A percentile compares a stretch with the other conserved stretches of the same genome.
Conservation (phyloP, 92 coral and sea anemone species). For the Epizoanthus ramosus region DNA sequence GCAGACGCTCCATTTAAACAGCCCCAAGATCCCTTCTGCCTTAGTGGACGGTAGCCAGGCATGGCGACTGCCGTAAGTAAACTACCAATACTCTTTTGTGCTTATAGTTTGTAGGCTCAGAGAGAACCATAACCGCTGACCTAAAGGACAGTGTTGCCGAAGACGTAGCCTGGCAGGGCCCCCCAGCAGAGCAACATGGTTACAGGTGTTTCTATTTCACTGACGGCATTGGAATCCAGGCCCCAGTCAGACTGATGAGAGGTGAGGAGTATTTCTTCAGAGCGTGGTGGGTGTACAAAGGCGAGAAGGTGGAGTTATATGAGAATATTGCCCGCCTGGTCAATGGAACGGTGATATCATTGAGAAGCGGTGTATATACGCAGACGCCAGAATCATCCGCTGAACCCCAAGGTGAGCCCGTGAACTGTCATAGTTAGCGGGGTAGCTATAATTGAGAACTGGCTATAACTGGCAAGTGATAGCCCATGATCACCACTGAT, state of each 20-base stretch:
- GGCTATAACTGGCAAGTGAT: neutral
- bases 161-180: constrained; percentile 36
- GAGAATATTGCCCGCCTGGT: constrained; percentile 31
- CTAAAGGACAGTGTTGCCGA: constrained; percentile 29
- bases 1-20: no score
- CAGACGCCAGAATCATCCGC: constrained; percentile 4
- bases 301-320: constrained; percentile 24
- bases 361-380: constrained; percentile 35
- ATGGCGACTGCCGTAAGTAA: neutral
- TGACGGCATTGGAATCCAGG: constrained; percentile 42
- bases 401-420: constrained; percentile 15
- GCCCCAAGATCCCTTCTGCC: no score
- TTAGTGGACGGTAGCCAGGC: no score
- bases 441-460: neutral
- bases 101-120: constrained; percentile 35
- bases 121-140: constrained; percentile 34
- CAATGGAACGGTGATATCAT: constrained; percentile 38
- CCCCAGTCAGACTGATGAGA: neutral
- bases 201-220: constrained; percentile 34
- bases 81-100: neutral
- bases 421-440: neutral
- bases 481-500: no score
- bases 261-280: constrained; percentile 36
- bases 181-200: constrained; percentile 42
- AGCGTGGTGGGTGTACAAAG: constrained; percentile 41